Evolutionary conservation across 1,140 invertebrate genomes (phyloP), one percentile per base, ranked within the genome.

Genomic region (Ips typographus): DNA sequence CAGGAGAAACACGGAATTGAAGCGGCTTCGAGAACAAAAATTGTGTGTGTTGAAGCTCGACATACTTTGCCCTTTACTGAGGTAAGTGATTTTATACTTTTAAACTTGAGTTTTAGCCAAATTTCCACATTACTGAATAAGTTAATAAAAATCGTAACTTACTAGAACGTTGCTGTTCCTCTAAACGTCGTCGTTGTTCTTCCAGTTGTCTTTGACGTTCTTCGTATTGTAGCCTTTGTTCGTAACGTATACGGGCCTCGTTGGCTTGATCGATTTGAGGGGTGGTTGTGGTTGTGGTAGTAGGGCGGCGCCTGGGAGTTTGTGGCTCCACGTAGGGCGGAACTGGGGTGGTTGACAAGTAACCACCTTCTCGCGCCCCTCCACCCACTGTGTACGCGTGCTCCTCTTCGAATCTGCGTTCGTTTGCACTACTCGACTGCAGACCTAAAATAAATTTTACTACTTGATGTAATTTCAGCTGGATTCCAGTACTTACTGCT

Each of bases 161-260:
- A 52, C 61, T 52, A 8, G 44, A 4, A 3, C 60, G 63, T 55
- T 57, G 51, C 56, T 70, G 60, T 52, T 65, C 56, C 61, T 64
- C 56, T 1, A 63, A 5, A 63, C 41, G 56, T n/a, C 58, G 49
- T 56, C 42, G 22, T 49, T 62, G 57, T 62, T 66, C 63, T 49
- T 71, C 61, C 37, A 55, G 62, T 55, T 39, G 38, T 42, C 70
- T 43, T 3, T 36, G 4, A 37, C 42, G 4, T 49, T 71, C 70
- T 51, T 62, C 68, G 36, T 69, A 64, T 36, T 64, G 68, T n/a
- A 39, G 39, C 37, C 43, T 69, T 63, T 69, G 37, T 57, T 69
- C 68, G 40, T 69, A 69, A 55, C 59, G 41, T 2, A 36, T 37
- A 2, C 60, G 43, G 40, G 53, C 52, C 37, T 62, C 59, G 37